A percentile compares a stretch with the other conserved stretches of the same genome.
Conservation (phyloP, 64 coral and sea anemone species). For the Stichodactyla helianthus region DNA sequence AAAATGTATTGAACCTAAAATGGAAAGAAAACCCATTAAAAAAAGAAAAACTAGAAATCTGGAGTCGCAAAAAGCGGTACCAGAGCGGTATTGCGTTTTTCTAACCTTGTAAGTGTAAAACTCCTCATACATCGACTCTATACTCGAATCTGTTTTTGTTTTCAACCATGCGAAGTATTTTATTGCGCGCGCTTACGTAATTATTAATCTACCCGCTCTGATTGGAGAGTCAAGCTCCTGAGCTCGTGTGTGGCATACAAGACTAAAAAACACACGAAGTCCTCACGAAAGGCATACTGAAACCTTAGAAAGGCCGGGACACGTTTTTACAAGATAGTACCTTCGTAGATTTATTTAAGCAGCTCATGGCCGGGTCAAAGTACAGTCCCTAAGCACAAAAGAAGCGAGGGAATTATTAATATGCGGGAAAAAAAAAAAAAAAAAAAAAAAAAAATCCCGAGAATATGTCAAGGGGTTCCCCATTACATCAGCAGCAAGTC, state of each 20-base stretch:
- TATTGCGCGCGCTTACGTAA: constrained; percentile 70
- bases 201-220: constrained; percentile 12
- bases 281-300: not conserved
- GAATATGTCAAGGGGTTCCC: not conserved
- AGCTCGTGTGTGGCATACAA: not conserved
- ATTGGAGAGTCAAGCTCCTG: constrained; percentile 25
- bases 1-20: not conserved
- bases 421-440: too few species aligned
- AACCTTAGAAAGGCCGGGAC: not conserved
- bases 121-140: not conserved
- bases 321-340: not conserved
- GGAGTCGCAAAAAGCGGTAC: not conserved
- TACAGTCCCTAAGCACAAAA: too few species aligned
- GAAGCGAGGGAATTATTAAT: too few species aligned
- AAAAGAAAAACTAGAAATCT: not conserved
- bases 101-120: constrained; percentile 21
- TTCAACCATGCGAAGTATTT: constrained; percentile 51
- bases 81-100: not conserved
- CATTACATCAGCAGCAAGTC: not conserved
- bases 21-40: not conserved
- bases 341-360: not conserved
- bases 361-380: too few species aligned
- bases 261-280: not conserved
- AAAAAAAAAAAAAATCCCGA: not conserved
- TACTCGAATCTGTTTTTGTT: constrained; percentile 12